Evolutionary conservation across 1,140 invertebrate genomes (phyloP), one percentile per base, ranked within the genome.

Genomic region (Chrysomallon squamiferum): DNA sequence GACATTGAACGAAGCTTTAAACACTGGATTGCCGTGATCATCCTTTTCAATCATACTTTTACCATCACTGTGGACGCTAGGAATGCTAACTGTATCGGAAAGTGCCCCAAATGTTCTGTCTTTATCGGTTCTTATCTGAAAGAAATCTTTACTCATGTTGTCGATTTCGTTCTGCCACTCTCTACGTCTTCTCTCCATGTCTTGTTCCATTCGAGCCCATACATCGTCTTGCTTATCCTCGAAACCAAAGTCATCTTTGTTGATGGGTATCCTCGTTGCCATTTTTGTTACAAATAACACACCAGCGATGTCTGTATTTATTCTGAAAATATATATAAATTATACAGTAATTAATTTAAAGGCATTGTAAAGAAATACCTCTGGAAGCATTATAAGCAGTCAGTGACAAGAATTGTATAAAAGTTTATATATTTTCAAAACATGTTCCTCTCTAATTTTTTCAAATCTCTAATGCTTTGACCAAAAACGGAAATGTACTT

Each of bases 111-210:
- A 54, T 15, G 22, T 54, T 25, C 25, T 25, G 7, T 29, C 35
- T 3, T 29, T 59, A 33, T 72, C 66, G 2, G 83, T 82, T 61
- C 75, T 77, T 32, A 85, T 47, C 22, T 74, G 67, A 65, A 85
- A 85, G 69, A 85, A 85, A 59, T 82, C 82, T 52, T 72, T 78
- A 66, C 82, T 73, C 82, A 85, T 82, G 61, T 75, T 73, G 65
- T 82, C 81, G 15, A 85, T 82, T 56, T 85, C 83, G 13, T 75
- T 71, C 65, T 85, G 81, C 83, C 83, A 85, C 67, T 85, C 83
- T 32, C 73, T 70, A n/a, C 81, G 66, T 33, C 83, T 60, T 32
- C 74, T 59, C 29, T 83, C 82, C 80, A 85, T 80, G 41, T 83
- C 76, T 54, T 72, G 61, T 60, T 84, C 77, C 83, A 85, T 84